Base-by-base conservation (phyloP, 2,888 invertebrate genomes). In the Stenodera caucasica region DNA sequence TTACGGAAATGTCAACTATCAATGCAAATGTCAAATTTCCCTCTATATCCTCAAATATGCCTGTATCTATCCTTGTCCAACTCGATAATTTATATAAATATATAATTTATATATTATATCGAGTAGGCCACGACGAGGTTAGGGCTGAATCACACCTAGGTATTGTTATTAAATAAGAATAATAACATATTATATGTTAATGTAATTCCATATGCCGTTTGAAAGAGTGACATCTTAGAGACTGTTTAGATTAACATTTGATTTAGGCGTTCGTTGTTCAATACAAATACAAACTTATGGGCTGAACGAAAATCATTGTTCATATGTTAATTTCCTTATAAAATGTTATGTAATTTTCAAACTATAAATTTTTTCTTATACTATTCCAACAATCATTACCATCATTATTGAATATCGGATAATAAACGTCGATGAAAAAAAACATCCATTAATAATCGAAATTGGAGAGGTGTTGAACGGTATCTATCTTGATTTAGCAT, bases 171-270 rank as follows among this genome's bases (percentile, higher is more conserved):
- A 79, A 78, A 77, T 77, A 77, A 77, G 80, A 80, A 80, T 80
- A 80, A 80, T 80, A 79, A 79, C 78, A 79, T 79, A 80, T 80
- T 80, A 80, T 80, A 80, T 80, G 80, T 78, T 76, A 80, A 80
- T 80, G 75, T 71, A 75, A 76, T n/a, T 76, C 75, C 77, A 75
- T 76, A 77, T 75, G 67, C 68, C 73, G 72, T 71, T 77, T 78
- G 72, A 74, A 77, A 77, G 76, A 77, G 77, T 76, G 78, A 78
- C 78, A 78, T 77, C 76, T 74, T 75, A 75, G 73, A 74, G 18
- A 18, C 74, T 37, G 15, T 70, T 79, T 78, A 77, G 76, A 79
- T 79, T 79, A 79, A 78, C 79, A 80, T 79, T 78, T 75, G 77
- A 75, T 75, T 78, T 76, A 78, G 78, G 78, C 78, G 79, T 74